phyloP scores from a whole-genome alignment of 1,140 invertebrate genomes.

The Polyergus mexicanus region DNA sequence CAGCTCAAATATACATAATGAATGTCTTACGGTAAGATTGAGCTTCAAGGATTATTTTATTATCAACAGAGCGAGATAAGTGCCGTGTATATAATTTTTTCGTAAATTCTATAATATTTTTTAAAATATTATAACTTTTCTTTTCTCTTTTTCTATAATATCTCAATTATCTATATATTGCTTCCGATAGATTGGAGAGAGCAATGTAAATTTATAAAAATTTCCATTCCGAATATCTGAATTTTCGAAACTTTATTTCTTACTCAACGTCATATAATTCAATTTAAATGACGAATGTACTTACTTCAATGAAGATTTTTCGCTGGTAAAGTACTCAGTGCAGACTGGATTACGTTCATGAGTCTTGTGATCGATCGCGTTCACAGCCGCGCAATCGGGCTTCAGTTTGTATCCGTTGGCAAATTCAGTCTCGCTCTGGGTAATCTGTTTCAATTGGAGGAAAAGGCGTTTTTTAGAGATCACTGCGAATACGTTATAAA shows the following conservation, averaged over 20 bases:
- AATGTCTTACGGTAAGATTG: not conserved
- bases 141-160: no score
- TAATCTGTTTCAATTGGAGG: slow-evolving; percentile 82
- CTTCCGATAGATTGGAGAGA: not conserved
- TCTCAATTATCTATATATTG: not conserved
- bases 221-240: not conserved
- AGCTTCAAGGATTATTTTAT: not conserved
- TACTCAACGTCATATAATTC: slow-evolving; percentile 2
- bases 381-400: slow-evolving; percentile 87
- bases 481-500: slow-evolving; percentile 22
- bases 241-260: not conserved
- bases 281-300: slow-evolving; percentile 21
- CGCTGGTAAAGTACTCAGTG: slow-evolving; percentile 89
- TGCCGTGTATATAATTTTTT: not conserved
- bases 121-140: no score
- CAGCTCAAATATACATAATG: not conserved
- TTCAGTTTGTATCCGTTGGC: slow-evolving; percentile 90
- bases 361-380: slow-evolving; percentile 86
- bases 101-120: no score
- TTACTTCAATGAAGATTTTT: slow-evolving; percentile 87
- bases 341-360: slow-evolving; percentile 85
- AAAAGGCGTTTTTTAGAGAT: slow-evolving; percentile 36
- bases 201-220: not conserved
- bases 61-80: not conserved
- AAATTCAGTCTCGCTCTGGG: slow-evolving; percentile 88